Evolutionary conservation across 2,888 invertebrate species (phyloP).

Genomic region (Notodonta dromedarius): DNA sequence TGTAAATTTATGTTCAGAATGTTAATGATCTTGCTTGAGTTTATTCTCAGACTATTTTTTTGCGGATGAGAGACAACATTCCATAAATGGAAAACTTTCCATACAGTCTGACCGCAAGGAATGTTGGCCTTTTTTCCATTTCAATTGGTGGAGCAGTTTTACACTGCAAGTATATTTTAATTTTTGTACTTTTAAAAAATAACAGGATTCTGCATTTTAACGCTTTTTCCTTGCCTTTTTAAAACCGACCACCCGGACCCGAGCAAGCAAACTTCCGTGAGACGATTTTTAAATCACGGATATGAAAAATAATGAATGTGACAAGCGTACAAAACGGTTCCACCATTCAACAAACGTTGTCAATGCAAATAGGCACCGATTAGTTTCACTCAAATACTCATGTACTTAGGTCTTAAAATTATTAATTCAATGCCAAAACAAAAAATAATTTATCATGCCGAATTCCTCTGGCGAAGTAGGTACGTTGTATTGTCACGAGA

Average conservation of each 20-base stretch:
- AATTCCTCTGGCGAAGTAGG: slow-evolving; percentile 33
- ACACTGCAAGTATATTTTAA: not conserved
- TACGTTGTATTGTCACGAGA: slow-evolving; percentile 45
- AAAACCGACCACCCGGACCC: too few relatives aligned
- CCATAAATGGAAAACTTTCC: slow-evolving; percentile 56
- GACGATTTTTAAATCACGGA: too few relatives aligned
- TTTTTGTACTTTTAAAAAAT: not conserved
- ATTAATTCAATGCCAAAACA: slow-evolving; percentile 27
- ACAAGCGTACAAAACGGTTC: not conserved
- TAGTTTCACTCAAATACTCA: slow-evolving; percentile 9
- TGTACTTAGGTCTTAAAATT: slow-evolving; percentile 20
- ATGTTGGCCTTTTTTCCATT: slow-evolving; percentile 17
- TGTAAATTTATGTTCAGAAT: slow-evolving; percentile 29
- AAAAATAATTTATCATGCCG: slow-evolving; percentile 24
- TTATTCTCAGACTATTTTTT: slow-evolving; percentile 29
- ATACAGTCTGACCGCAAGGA: slow-evolving; percentile 24
- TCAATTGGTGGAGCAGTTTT: not conserved
- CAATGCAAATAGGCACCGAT: slow-evolving; percentile 5
- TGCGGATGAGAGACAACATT: slow-evolving; percentile 43
- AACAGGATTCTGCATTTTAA: not conserved
- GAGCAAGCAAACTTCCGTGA: too few relatives aligned
- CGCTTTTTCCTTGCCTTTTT: not conserved
- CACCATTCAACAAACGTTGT: not conserved
- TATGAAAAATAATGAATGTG: not conserved
- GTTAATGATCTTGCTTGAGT: slow-evolving; percentile 5